Evolutionary conservation across 2,888 invertebrate species (phyloP), one percentile per base, ranked within the genome.

Genomic region (Chymomyza amoena): DNA sequence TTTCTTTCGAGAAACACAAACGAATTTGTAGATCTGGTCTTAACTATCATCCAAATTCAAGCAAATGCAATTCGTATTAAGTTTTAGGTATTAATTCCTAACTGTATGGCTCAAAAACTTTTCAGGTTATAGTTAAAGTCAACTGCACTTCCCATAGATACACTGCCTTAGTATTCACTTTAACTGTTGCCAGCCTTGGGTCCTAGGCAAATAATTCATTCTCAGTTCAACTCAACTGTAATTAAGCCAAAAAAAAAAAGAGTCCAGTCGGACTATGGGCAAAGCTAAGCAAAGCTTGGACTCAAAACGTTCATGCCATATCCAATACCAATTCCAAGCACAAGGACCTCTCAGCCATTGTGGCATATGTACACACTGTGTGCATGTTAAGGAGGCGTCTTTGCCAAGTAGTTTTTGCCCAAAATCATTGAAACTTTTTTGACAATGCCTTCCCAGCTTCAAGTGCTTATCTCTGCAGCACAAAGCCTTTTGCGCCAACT

Each of bases 361-460:
- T 39, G 39, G 4, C 36, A 36, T 36, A 9, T 36, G 9, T 36
- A 36, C 9, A 45, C 13, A 45, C 13, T 45, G 36, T 36, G 36
- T 36, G 36, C 36, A 36, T 36, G 36, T 45, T 15, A n/a, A n/a
- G 39, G 10, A 4, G 13, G 39, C 39, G 13, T 45, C 39, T 45
- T 45, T 45, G 39, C 39, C 39, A 45, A 10, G 39, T 45, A 4
- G 39, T 45, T 45, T 13, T 45, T 10, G 39, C 39, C 39, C 39
- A 70, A 78, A 79, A 80, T 80, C 79, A 76, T 81, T 79, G 76
- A 80, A 79, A 79, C 73, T 79, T 80, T 45, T 45, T 79, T 80
- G 81, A 78, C 79, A 80, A 78, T 76, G 73, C 39, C 39, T 45
- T 6, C 9, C 9, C 32, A 4, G 39, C 39, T 45, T 45, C 39